These are phyloP conservation scores for Drosophila cyrtoloma DNA, from an alignment of 2,888 invertebrate genomes.

Conservation along the genomic window DNA sequence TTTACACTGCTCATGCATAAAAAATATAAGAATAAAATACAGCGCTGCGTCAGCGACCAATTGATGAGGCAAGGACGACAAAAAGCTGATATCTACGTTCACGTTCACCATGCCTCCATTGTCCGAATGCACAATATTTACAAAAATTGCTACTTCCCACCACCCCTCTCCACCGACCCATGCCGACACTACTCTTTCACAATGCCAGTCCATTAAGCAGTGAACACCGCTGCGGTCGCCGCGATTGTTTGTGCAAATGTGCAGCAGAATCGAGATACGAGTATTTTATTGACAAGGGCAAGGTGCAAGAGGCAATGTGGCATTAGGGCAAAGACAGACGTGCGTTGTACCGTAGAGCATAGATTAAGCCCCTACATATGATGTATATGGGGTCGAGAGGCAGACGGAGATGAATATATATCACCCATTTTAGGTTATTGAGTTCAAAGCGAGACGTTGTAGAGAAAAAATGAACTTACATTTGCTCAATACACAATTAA, in stretches of 20 bases:
- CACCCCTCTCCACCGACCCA: not conserved
- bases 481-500: not conserved
- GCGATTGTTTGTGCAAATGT: constrained; percentile 65
- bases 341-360: not conserved
- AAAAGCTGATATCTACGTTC: constrained; percentile 47
- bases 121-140: constrained; percentile 58
- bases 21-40: constrained; percentile 58
- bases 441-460: not conserved
- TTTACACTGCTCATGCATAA: constrained; percentile 71
- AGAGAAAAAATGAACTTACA: not conserved
- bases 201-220: constrained; percentile 68
- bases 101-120: constrained; percentile 19
- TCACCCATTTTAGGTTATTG: not conserved
- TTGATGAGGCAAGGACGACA: constrained; percentile 37
- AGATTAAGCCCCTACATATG: not conserved
- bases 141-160: constrained; percentile 56
- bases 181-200: not conserved
- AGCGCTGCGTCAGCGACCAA: constrained; percentile 32
- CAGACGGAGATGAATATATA: not conserved
- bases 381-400: not conserved
- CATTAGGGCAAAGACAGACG: not conserved
- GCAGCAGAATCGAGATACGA: constrained; percentile 63
- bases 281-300: constrained; percentile 32
- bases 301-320: constrained; percentile 1
- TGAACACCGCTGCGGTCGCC: constrained; percentile 57